These are phyloP conservation scores for Apogon talboti DNA, from an alignment of 2,797 vertebrate species.

Conservation along the genomic window DNA sequence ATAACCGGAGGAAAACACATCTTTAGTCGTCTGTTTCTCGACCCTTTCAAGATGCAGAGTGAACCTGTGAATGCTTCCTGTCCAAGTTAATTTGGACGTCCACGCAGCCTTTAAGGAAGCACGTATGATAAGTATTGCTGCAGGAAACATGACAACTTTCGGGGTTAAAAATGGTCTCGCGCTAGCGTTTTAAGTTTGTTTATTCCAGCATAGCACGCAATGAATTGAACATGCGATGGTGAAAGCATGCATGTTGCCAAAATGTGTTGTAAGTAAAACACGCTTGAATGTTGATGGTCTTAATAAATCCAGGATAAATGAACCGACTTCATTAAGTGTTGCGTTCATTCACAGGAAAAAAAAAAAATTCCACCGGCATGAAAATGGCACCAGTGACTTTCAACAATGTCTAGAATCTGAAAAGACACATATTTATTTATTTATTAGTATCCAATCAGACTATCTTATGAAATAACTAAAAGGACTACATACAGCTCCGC, in stretches of 20 bases:
- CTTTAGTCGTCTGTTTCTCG: conserved; percentile 37
- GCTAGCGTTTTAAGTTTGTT: conserved; percentile 7
- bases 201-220: not conserved
- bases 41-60: conserved; percentile 59
- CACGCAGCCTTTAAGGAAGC: conserved; percentile 19
- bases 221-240: no score
- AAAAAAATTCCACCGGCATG: not conserved
- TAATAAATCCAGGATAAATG: not conserved
- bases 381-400: conserved; percentile 11
- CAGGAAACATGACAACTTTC: conserved; percentile 2
- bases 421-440: no score
- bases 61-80: conserved; percentile 31
- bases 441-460: not conserved
- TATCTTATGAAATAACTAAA: no score
- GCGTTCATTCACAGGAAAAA: not conserved
- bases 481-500: conserved; percentile 38
- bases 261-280: not conserved
- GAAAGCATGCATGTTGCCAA: not conserved
- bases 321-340: not conserved
- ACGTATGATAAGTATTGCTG: not conserved
- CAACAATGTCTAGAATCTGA: not conserved
- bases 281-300: not conserved
- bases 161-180: not conserved
- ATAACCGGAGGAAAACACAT: conserved; percentile 39
- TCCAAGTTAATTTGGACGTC: conserved; percentile 20